Percentiles rank a stretch among this genome's conserved stretches.
Conservation (phyloP, 2,888 invertebrate genomes). For the Phlogophora meticulosa region DNA sequence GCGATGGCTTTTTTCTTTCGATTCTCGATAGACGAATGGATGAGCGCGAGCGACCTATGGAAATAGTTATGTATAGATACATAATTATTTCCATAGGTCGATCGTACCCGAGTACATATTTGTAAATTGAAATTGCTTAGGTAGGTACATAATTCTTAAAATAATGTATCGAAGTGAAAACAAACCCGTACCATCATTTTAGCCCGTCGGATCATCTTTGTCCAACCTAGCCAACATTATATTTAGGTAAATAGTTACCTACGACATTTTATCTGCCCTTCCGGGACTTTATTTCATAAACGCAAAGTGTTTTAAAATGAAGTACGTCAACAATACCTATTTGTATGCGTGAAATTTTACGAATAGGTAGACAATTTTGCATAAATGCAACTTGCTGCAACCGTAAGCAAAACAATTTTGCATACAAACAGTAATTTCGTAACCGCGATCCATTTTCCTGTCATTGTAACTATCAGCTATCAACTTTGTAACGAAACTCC, state of each 20-base stretch:
- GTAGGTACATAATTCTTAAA: background rate
- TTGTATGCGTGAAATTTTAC: slow-evolving; percentile 37
- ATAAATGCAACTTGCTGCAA: slow-evolving; percentile 20
- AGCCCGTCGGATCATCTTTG: too few relatives aligned
- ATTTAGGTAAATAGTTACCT: background rate
- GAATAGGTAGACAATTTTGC: slow-evolving; percentile 17
- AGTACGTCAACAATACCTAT: slow-evolving; percentile 9
- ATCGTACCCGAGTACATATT: too few relatives aligned
- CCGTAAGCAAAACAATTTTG: slow-evolving; percentile 47
- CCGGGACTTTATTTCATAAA: slow-evolving; percentile 29
- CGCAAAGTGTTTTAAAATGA: background rate
- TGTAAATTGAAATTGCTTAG: background rate
- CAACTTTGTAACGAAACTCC: slow-evolving; percentile 47
- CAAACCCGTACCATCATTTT: background rate
- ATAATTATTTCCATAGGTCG: too few relatives aligned
- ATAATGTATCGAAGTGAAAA: background rate
- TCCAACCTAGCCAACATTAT: too few relatives aligned
- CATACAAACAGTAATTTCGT: slow-evolving; percentile 54
- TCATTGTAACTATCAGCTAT: slow-evolving; percentile 53
- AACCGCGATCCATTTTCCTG: slow-evolving; percentile 66
- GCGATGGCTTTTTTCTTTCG: slow-evolving; percentile 38
- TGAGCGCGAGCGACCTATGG: too few relatives aligned
- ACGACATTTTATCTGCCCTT: too few relatives aligned
- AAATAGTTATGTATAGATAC: background rate
- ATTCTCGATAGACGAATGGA: slow-evolving; percentile 18